Base-by-base conservation (phyloP, 2,113 vertebrate species). In the Galbula dea region DNA sequence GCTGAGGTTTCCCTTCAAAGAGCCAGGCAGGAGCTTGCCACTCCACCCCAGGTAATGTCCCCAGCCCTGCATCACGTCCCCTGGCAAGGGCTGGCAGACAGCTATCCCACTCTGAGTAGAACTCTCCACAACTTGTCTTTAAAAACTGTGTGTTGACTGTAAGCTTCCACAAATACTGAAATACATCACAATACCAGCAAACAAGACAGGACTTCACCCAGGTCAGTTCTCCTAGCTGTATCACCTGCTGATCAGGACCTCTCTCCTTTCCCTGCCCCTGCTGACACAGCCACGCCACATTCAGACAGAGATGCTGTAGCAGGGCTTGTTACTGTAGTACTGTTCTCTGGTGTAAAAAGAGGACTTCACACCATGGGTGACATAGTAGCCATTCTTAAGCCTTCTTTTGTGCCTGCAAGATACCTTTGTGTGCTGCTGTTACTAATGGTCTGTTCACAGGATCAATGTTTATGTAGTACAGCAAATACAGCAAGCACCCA, bases 321-420 rank as follows among this genome's bases (percentile, higher is more conserved):
- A 48, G 36, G 36, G 18, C 45, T 54, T 2, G 0, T 36, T 36
- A 17, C 80, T 4, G 0, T 58, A 46, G 20, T 36, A 43, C 32
- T 78, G 39, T 30, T 10, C 46, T 66, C 36, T 41, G 24, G 23
- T 18, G 30, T 62, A 66, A 84, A 15, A 55, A n/a, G n/a, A 32
- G 7, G 17, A 36, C 43, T 62, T 73, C 11, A 5, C 12, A n/a
- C 11, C n/a, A 6, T 12, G 12, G 41, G 29, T 61, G 58, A 55
- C 27, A 22, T 5, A 41, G 32, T 37, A 48, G 7, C 4, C 39
- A 48, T 20, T 48, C 19, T 27, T 0, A 58, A 46, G 23, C 8
- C 29, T 76, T 39, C 58, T 49, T 79, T 45, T 52, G 58, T 48
- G 45, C 37, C 54, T 59, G 15, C 2, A 16, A 36, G 36, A 55